Percentiles rank a stretch among this genome's conserved stretches.
Evolutionary conservation across 2,888 invertebrate species (phyloP).

Genomic region (Drosophila mettleri): DNA sequence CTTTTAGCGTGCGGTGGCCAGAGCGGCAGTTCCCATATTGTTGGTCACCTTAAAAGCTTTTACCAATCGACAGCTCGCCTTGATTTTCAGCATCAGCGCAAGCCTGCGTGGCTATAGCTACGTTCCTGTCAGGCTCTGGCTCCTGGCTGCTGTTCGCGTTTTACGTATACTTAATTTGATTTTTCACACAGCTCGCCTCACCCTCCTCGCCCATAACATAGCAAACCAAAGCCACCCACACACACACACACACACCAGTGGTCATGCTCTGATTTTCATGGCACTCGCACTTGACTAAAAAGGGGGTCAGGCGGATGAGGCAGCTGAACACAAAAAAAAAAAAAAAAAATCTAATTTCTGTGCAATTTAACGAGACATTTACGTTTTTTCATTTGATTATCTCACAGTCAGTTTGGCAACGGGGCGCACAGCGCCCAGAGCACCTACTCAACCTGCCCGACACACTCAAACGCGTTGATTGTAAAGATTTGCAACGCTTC

Average conservation of each 20-base stretch:
- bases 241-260: slow-evolving; percentile 54
- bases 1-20: slow-evolving; percentile 75
- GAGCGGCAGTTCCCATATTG: slow-evolving; percentile 42
- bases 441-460: slow-evolving; percentile 9
- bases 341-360: slow-evolving; percentile 82
- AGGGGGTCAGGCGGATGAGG: neutral
- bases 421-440: slow-evolving; percentile 27
- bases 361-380: slow-evolving; percentile 84
- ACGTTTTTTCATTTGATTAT: slow-evolving; percentile 84
- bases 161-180: slow-evolving; percentile 80
- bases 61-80: slow-evolving; percentile 78
- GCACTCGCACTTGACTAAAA: slow-evolving; percentile 40
- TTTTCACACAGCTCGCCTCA: slow-evolving; percentile 64
- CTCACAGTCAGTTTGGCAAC: slow-evolving; percentile 78
- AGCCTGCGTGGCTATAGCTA: slow-evolving; percentile 46
- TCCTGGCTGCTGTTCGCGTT: slow-evolving; percentile 64
- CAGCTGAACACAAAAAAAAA: slow-evolving; percentile 9
- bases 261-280: slow-evolving; percentile 78
- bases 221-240: slow-evolving; percentile 8
- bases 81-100: slow-evolving; percentile 72
- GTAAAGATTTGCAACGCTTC: slow-evolving; percentile 62
- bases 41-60: slow-evolving; percentile 74
- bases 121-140: slow-evolving; percentile 28
- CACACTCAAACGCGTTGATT: slow-evolving; percentile 60
- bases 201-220: neutral